Percentiles rank a stretch among this genome's conserved stretches.
Conservation (phyloP, 2,113 vertebrate species). For the Phrynosoma blainvillii region DNA sequence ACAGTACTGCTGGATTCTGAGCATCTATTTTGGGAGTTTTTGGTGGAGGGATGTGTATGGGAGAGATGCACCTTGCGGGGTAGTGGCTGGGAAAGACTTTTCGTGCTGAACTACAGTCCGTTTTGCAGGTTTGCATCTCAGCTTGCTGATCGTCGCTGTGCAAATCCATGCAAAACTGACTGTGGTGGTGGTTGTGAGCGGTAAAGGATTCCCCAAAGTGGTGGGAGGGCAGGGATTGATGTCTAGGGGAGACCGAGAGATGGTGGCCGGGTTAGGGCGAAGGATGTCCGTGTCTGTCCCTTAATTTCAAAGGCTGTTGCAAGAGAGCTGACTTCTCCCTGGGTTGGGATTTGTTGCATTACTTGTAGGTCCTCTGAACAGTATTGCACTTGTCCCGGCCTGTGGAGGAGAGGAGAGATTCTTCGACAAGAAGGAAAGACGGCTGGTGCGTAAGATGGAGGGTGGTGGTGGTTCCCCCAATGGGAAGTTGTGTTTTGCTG, state of each 20-base stretch:
- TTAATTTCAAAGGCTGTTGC: not conserved
- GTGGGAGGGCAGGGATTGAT: not conserved
- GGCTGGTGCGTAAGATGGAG: not conserved
- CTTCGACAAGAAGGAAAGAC: slow-evolving; percentile 41
- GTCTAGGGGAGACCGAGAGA: no score
- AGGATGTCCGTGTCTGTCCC: accelerated
- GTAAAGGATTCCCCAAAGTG: slow-evolving; percentile 6
- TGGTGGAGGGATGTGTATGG: no score
- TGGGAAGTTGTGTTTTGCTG: slow-evolving; percentile 82
- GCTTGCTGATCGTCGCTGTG: slow-evolving; percentile 85
- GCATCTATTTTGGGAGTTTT: slow-evolving; percentile 24
- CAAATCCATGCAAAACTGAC: slow-evolving; percentile 98
- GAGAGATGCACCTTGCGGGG: not conserved
- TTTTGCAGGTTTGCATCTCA: slow-evolving; percentile 98
- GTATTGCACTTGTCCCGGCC: slow-evolving; percentile 92
- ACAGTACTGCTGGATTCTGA: slow-evolving; percentile 84
- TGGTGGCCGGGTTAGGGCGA: accelerated
- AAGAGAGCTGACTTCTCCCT: slow-evolving; percentile 73
- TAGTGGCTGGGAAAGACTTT: slow-evolving; percentile 40
- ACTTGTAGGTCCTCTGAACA: slow-evolving; percentile 77
- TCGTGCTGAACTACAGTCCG: slow-evolving; percentile 79
- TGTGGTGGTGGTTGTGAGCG: slow-evolving; percentile 69
- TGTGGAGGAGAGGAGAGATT: slow-evolving; percentile 81
- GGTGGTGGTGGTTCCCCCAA: not conserved
- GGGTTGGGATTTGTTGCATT: slow-evolving; percentile 87